phyloP scores from a whole-genome alignment of 2,888 invertebrate species.

The Sisyra nigra region DNA sequence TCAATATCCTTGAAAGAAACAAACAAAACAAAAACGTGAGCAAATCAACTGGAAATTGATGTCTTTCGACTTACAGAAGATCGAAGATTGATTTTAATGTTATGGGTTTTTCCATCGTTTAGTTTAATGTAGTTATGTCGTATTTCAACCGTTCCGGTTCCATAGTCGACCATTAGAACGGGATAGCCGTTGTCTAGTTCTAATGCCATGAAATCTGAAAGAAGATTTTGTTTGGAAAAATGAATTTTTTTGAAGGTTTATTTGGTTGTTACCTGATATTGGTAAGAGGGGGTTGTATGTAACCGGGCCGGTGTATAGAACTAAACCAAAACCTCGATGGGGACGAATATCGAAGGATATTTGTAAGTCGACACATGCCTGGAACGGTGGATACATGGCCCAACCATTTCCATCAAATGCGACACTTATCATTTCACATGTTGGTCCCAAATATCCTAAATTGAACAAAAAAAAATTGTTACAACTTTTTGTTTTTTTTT shows the following conservation, averaged over 20 bases:
- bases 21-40: not conserved
- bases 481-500: too few species aligned
- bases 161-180: constrained; percentile 72
- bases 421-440: constrained; percentile 78
- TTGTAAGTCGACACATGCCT: constrained; percentile 70
- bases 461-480: constrained; percentile 28
- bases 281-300: constrained; percentile 42
- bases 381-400: constrained; percentile 80
- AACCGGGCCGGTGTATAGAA: constrained; percentile 84
- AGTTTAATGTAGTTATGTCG: constrained; percentile 55
- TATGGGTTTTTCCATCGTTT: constrained; percentile 73
- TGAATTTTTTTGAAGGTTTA: too few species aligned
- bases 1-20: constrained; percentile 37
- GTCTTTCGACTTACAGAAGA: constrained; percentile 6
- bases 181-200: constrained; percentile 75
- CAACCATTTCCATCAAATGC: constrained; percentile 84
- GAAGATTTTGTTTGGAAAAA: too few species aligned
- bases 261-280: constrained; percentile 39
- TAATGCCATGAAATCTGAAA: constrained; percentile 74
- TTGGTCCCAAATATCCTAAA: constrained; percentile 51
- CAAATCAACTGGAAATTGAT: not conserved
- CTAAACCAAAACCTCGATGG: constrained; percentile 56
- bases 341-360: constrained; percentile 72
- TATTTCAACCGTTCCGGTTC: constrained; percentile 59
- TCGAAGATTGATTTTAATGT: constrained; percentile 58